Evolutionary conservation across 2,888 invertebrate genomes (phyloP).

Genomic region (Athalia cordata): DNA sequence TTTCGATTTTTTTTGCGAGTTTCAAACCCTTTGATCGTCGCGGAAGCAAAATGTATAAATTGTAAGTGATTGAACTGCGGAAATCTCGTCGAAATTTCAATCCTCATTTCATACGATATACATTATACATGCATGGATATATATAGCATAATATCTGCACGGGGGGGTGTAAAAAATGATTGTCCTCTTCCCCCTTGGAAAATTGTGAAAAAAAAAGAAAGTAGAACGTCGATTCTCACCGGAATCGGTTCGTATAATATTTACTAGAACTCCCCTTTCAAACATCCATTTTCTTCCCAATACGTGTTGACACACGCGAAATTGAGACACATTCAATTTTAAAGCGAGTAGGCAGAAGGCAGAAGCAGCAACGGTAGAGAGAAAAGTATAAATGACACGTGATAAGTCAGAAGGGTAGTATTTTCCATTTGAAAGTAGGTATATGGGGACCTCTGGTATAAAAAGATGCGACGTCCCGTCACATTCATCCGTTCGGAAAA

Average conservation of each 20-base stretch:
- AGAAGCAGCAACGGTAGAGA: background rate
- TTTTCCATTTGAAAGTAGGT: conserved; percentile 41
- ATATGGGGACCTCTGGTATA: conserved; percentile 41
- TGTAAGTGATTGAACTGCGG: background rate
- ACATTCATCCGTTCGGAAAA: conserved; percentile 43
- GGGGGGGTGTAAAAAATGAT: too few species aligned
- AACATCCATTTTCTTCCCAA: conserved; percentile 49
- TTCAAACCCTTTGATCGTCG: conserved; percentile 7
- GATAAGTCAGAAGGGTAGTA: conserved; percentile 45
- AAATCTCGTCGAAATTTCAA: too few species aligned
- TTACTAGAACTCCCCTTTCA: conserved; percentile 40
- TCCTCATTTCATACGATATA: too few species aligned
- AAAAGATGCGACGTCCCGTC: conserved; percentile 44
- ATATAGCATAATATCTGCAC: too few species aligned
- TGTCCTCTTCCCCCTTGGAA: background rate
- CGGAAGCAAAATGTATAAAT: background rate
- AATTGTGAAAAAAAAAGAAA: background rate
- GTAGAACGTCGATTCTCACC: conserved; percentile 26
- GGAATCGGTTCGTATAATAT: conserved; percentile 41
- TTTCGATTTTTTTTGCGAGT: background rate
- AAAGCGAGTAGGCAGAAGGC: conserved; percentile 49
- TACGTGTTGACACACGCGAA: conserved; percentile 65
- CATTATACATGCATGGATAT: too few species aligned
- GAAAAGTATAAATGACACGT: conserved; percentile 45
- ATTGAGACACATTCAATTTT: conserved; percentile 61